A percentile compares a stretch with the other conserved stretches of the same genome.
Conservation (phyloP, 2,113 vertebrate genomes). For the Lethenteron reissneri region DNA sequence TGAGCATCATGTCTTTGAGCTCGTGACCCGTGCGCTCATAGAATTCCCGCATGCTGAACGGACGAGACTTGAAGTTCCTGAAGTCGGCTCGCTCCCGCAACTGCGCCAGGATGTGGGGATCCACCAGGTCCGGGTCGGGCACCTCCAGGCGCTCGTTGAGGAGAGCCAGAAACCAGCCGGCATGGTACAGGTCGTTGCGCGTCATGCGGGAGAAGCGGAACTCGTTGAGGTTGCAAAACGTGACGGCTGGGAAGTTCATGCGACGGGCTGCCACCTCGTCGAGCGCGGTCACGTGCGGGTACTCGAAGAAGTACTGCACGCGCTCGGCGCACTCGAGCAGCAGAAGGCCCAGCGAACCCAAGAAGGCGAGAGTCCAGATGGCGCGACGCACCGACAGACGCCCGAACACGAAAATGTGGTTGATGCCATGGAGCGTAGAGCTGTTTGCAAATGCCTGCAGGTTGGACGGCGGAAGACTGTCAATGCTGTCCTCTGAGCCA, state of each 20-base stretch:
- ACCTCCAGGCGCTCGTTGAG: constrained; percentile 73
- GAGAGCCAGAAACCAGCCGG: constrained; percentile 68
- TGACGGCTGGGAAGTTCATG: constrained; percentile 73
- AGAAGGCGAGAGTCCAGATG: constrained; percentile 62
- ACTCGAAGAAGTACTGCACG: constrained; percentile 77
- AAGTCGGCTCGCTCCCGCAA: constrained; percentile 69
- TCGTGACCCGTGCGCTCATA: constrained; percentile 72
- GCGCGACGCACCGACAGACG: constrained; percentile 47
- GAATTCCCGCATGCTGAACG: constrained; percentile 94
- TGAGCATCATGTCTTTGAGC: constrained; percentile 91
- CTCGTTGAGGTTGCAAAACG: constrained; percentile 79
- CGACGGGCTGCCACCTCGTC: constrained; percentile 67
- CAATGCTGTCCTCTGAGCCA: constrained; percentile 46
- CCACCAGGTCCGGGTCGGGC: constrained; percentile 61
- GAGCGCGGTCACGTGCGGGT: constrained; percentile 81
- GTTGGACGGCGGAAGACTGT: constrained; percentile 48
- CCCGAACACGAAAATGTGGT: constrained; percentile 62
- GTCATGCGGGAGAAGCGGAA: constrained; percentile 76
- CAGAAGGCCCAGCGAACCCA: constrained; percentile 59
- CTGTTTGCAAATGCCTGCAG: constrained; percentile 67
- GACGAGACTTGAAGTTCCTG: constrained; percentile 60
- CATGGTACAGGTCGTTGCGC: constrained; percentile 83
- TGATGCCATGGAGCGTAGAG: constrained; percentile 75
- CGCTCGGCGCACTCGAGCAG: constrained; percentile 65
- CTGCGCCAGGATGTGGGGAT: constrained; percentile 47